Base-by-base conservation (phyloP, 1,140 invertebrate species). In the Drosophila carrolli region DNA sequence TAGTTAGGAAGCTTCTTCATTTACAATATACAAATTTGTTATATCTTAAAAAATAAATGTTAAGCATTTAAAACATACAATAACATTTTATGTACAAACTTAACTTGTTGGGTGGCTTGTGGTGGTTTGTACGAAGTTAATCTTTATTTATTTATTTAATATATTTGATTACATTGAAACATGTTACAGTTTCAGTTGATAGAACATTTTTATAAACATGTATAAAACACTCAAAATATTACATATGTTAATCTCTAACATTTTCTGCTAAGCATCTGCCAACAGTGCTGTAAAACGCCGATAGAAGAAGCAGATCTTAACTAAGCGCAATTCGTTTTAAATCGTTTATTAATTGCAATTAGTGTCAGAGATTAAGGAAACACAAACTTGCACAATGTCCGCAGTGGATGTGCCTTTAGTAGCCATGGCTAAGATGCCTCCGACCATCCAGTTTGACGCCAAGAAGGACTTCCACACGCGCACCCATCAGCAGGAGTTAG, bases 381-480 rank as follows among this genome's bases (percentile, higher is more conserved):
- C 23, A 16, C 38, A 43, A 2, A 40, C 11, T 14, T 6, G 3
- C 19, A 58, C 9, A 9, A 86, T 86, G 83, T 47, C 79, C 23
- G 11, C 23, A 7, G 80, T 71, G 3, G 61, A 83, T 50, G 71
- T 73, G 46, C 59, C 82, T 16, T 29, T 81, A 0, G 27, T 50
- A 4, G 5, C n/a, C 16, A 19, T 14, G 11, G 19, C 14, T 4
- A 76, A 46, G 11, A 32, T 72, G 9, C 75, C 71, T 7, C 58
- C 83, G n/a, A 67, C 47, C 1, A 54, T 81, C 0, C 47, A 84
- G 8, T 88, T 88, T 23, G 57, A 40, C 9, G 65, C 68, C 9
- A 88, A 48, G 14, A 80, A 71, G 43, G 74, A 84, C 4, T 89
- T 89, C 8, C 84, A 84, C 0, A 63, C 51, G 9, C 54, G 19